phyloP scores from a whole-genome alignment of 2,797 vertebrate genomes.

The Sarcophilus harrisii region DNA sequence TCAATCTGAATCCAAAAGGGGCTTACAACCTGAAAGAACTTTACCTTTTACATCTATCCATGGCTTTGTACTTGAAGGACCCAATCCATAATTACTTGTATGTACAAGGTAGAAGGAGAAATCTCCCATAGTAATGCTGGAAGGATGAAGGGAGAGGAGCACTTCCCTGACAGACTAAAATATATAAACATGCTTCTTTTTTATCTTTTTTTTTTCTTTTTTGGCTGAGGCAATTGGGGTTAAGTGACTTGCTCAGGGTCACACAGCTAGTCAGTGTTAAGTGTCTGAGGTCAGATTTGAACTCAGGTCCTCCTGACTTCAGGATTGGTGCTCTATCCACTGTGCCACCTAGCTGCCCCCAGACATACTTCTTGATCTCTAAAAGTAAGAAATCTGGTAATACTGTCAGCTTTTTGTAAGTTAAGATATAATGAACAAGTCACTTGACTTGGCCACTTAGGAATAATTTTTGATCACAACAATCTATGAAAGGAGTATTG shows the following conservation, averaged over 20 bases:
- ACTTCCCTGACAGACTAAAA: background rate
- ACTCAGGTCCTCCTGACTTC: no score
- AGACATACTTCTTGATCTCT: background rate
- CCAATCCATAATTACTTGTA: slow-evolving; percentile 34
- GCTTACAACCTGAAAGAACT: slow-evolving; percentile 48
- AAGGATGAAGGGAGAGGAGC: background rate
- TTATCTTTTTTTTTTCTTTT: no score
- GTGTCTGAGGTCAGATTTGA: no score
- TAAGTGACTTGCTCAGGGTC: no score
- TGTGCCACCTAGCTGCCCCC: no score
- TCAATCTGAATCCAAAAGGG: slow-evolving; percentile 64
- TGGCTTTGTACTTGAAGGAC: background rate
- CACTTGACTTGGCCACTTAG: no score
- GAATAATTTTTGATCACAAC: no score
- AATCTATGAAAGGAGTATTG: no score
- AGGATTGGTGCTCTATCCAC: no score
- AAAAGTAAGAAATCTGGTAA: slow-evolving; percentile 25
- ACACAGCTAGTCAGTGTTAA: no score
- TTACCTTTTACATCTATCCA: slow-evolving; percentile 37
- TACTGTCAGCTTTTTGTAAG: slow-evolving; percentile 39
- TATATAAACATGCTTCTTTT: background rate
- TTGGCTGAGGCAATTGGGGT: no score
- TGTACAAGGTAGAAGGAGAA: slow-evolving; percentile 47
- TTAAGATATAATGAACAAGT: background rate
- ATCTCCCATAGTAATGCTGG: slow-evolving; percentile 3